Evolutionary conservation across 1,140 invertebrate species (phyloP), one percentile per base, ranked within the genome.

Genomic region (Acromyrmex echinatior): DNA sequence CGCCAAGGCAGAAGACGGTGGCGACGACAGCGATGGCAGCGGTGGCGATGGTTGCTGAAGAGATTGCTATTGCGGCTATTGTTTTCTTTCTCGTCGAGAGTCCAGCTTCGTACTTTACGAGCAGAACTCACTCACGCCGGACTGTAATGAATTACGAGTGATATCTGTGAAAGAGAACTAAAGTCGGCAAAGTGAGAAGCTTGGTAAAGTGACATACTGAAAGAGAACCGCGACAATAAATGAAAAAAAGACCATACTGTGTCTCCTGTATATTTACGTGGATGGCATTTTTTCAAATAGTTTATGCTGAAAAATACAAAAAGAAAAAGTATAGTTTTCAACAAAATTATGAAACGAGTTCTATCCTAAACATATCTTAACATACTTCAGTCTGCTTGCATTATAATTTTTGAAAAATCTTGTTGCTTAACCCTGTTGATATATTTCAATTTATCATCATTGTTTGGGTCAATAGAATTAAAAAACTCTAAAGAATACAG

Each of bases 51-150:
- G 85, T 56, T n/a, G 63, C 53, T n/a, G 68, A 87, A 45, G 62
- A 84, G 86, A 87, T 87, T 87, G 85, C 78, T 60, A 86, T 86
- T 79, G 45, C 58, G 39, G 78, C 78, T 87, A 73, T 87, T 87
- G 78, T 87, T 84, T 87, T 84, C 86, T 35, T 74, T 65, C 68
- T 68, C 63, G 31, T 49, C 73, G 53, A 82, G 60, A 66, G 82
- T 16, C 18, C 74, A 62, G 39, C 63, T 86, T 62, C 70, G 53
- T 62, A 39, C 58, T 87, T 87, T 87, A 87, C 70, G 86, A 74
- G 86, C 86, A 74, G 79, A 84, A 53, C 70, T 84, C 78, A 80
- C 85, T 86, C 86, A 65, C 58, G 45, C 21, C 62, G 45, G 79
- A 66, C 79, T 63, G 49, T 84, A 76, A 87, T 87, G 80, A 87